These are phyloP conservation scores for Synergus itoensis DNA, from an alignment of 2,888 invertebrate species.

Conservation along the genomic window DNA sequence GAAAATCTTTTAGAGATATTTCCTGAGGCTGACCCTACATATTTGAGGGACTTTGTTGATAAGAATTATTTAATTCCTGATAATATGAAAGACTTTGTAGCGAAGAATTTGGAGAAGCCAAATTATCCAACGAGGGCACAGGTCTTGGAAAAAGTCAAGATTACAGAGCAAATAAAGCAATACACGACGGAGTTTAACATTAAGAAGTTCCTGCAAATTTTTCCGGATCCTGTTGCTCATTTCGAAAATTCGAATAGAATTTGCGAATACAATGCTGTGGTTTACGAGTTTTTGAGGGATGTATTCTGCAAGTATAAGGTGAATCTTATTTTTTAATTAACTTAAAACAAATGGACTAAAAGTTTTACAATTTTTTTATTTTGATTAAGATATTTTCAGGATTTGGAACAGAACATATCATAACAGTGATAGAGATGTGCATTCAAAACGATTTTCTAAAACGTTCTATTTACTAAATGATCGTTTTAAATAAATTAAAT, in stretches of 20 bases:
- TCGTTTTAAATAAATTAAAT: no score
- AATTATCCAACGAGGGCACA: slow-evolving; percentile 64
- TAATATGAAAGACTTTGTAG: slow-evolving; percentile 61
- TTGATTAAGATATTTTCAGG: no score
- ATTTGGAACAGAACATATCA: no score
- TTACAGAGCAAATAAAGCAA: slow-evolving; percentile 74
- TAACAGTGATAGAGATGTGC: no score
- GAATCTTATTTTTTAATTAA: neutral
- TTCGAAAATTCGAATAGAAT: slow-evolving; percentile 65
- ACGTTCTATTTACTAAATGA: no score
- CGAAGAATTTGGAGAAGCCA: slow-evolving; percentile 57
- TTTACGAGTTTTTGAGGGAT: slow-evolving; percentile 60
- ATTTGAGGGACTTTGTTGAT: slow-evolving; percentile 58
- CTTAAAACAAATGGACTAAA: no score
- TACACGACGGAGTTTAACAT: slow-evolving; percentile 77
- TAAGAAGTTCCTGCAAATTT: slow-evolving; percentile 75
- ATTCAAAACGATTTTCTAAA: no score
- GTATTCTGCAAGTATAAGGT: slow-evolving; percentile 58
- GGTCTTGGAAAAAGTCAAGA: slow-evolving; percentile 60
- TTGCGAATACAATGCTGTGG: slow-evolving; percentile 50
- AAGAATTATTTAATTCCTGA: slow-evolving; percentile 52
- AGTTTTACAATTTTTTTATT: no score
- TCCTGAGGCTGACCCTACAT: slow-evolving; percentile 68
- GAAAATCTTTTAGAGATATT: slow-evolving; percentile 63
- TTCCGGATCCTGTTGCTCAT: slow-evolving; percentile 76